Evolutionary conservation across 2,888 invertebrate genomes (phyloP).

Genomic region (Cancer borealis): DNA sequence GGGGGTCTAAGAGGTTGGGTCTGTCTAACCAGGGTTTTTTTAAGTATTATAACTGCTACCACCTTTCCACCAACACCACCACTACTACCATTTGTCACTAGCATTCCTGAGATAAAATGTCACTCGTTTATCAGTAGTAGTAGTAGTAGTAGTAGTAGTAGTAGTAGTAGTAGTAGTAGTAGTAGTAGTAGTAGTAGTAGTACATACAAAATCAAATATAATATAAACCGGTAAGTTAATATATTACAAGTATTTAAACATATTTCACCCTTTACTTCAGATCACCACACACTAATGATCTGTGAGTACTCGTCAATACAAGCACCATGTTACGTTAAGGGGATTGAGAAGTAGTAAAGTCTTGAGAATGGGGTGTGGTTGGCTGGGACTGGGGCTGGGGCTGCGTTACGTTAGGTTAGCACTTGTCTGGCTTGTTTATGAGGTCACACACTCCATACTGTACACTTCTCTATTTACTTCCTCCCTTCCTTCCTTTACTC

Average conservation of each 20-base stretch:
- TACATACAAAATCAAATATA: too few species aligned
- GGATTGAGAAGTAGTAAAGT: neutral
- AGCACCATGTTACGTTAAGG: too few species aligned
- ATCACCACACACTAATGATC: too few species aligned
- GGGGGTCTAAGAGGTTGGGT: neutral
- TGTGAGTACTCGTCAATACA: too few species aligned
- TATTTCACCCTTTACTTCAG: too few species aligned
- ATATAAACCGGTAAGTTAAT: too few species aligned
- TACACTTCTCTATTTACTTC: neutral
- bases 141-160: neutral
- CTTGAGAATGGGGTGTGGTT: neutral
- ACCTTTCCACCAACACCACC: neutral
- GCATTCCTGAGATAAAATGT: slow-evolving; percentile 14
- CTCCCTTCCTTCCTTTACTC: neutral
- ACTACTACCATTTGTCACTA: slow-evolving; percentile 6
- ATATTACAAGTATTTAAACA: too few species aligned
- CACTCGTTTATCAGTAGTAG: neutral
- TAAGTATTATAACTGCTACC: neutral
- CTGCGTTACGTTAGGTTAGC: neutral
- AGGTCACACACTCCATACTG: neutral
- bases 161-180: slow-evolving; percentile 15
- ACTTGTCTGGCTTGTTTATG: neutral
- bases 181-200: slow-evolving; percentile 9
- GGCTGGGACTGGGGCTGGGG: neutral
- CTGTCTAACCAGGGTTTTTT: neutral